Base-by-base conservation (phyloP, 2,797 vertebrate species). In the Rhinella marina region DNA sequence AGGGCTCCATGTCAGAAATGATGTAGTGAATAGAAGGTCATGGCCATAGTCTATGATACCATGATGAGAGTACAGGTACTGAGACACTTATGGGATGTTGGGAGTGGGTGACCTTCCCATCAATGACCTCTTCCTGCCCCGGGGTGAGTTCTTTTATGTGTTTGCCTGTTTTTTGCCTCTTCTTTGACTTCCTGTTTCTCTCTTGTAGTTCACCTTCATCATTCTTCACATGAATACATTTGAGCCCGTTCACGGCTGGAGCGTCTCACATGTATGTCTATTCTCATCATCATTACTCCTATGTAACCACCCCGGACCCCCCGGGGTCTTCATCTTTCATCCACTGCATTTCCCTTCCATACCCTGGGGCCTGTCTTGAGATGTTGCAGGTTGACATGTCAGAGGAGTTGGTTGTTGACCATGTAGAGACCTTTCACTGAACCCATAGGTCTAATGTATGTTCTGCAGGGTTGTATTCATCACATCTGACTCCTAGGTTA, bases 181-280 rank as follows among this genome's bases (percentile, higher is more conserved):
- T 81, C 59, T n/a, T 62, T 81, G 23, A 32, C 17, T 27, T 5
- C 3, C 23, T n/a, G 13, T 56, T 82, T 82, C 64, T 82, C 23
- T 82, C n/a, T 70, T 54, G 66, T 82, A 82, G 81, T 54, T 82
- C 64, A 68, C 5, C 48, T 23, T 23, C 81, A 52, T 68, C 81
- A 21, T 50, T 3, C 61, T 82, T 0, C 81, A 68, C 81, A 70
- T 68, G 81, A 82, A 68, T 82, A 52, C 64, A 82, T 82, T 6
- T 82, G 81, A 70, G 64, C 81, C 50, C 56, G 62, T 70, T 82
- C n/a, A n/a, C 56, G 56, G 54, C 17, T 23, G 68, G n/a, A 73
- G 81, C 29, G 48, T 27, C 48, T 68, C 21, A 70, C 81, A 82
- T 82, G 81, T 82, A 70, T 68, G 64, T 82, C 61, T 17, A 27